Evolutionary conservation across 2,888 invertebrate species (phyloP).

Genomic region (Acleris holmiana): DNA sequence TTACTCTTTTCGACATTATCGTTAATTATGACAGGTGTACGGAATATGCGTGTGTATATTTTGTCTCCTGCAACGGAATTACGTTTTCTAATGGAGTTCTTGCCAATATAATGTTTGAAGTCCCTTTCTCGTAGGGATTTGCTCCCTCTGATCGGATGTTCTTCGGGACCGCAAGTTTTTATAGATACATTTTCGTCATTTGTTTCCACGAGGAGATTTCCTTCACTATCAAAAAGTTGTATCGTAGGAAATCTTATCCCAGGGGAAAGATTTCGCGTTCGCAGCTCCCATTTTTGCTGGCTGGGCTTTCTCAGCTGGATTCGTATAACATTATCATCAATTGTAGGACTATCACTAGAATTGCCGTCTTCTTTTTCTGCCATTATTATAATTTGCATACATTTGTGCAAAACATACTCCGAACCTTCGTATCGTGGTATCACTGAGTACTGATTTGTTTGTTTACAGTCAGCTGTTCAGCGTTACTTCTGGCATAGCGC

Average conservation of each 20-base stretch:
- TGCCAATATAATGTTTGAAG: slow-evolving; percentile 67
- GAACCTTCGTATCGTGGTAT: slow-evolving; percentile 47
- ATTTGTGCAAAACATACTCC: slow-evolving; percentile 41
- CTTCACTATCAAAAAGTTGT: slow-evolving; percentile 86
- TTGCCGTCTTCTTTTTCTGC: slow-evolving; percentile 63
- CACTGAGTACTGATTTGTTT: slow-evolving; percentile 69
- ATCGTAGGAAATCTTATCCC: slow-evolving; percentile 85
- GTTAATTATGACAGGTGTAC: slow-evolving; percentile 49
- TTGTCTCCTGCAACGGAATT: slow-evolving; percentile 75
- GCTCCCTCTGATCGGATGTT: slow-evolving; percentile 57
- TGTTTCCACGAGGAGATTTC: slow-evolving; percentile 85
- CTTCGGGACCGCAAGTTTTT: slow-evolving; percentile 72
- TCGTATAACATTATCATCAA: slow-evolving; percentile 84
- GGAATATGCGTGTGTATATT: slow-evolving; percentile 74
- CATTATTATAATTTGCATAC: slow-evolving; percentile 57
- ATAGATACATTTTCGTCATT: slow-evolving; percentile 82
- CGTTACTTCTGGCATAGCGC: slow-evolving; percentile 66
- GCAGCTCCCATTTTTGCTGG: slow-evolving; percentile 86
- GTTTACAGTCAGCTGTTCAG: slow-evolving; percentile 81
- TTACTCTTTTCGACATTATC: slow-evolving; percentile 48
- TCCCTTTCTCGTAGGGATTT: slow-evolving; percentile 72
- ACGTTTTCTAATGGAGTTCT: slow-evolving; percentile 66
- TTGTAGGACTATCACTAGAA: slow-evolving; percentile 76
- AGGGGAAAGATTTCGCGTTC: slow-evolving; percentile 86
- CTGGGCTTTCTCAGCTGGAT: slow-evolving; percentile 86